Conservation (phyloP, 2,797 vertebrate genomes). For the Sylvia borin region DNA sequence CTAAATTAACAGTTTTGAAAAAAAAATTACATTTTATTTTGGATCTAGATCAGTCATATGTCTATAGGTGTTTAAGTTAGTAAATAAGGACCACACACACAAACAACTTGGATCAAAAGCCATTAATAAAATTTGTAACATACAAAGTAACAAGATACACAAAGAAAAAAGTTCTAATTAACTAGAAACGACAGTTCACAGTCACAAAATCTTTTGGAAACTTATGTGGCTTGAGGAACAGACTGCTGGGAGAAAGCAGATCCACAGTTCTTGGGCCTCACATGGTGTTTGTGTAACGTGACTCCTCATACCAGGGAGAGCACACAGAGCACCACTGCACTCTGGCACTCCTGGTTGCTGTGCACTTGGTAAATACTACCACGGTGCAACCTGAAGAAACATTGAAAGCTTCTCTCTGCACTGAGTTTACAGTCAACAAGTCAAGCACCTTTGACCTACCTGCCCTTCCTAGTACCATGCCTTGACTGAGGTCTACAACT, state of each 20-base stretch:
- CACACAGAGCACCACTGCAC: background rate
- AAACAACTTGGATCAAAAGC: background rate
- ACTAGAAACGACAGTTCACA: background rate
- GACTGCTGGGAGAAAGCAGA: background rate
- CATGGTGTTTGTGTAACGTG: accelerated
- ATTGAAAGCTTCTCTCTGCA: background rate
- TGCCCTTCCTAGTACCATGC: background rate
- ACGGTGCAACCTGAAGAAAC: background rate
- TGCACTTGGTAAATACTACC: background rate
- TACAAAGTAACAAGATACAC: background rate
- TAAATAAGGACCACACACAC: background rate
- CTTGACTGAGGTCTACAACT: background rate
- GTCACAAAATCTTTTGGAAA: background rate
- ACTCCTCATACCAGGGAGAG: background rate
- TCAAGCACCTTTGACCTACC: background rate
- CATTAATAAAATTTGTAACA: background rate
- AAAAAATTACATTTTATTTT: background rate
- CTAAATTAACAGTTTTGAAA: background rate
- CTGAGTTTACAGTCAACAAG: background rate
- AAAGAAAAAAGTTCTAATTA: background rate
- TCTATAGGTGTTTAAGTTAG: background rate
- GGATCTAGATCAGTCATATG: background rate
- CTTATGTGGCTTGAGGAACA: background rate
- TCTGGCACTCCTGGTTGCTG: background rate
- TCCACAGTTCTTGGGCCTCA: background rate